phyloP scores from a whole-genome alignment of 2,113 vertebrate species.

The Carassius auratus region DNA sequence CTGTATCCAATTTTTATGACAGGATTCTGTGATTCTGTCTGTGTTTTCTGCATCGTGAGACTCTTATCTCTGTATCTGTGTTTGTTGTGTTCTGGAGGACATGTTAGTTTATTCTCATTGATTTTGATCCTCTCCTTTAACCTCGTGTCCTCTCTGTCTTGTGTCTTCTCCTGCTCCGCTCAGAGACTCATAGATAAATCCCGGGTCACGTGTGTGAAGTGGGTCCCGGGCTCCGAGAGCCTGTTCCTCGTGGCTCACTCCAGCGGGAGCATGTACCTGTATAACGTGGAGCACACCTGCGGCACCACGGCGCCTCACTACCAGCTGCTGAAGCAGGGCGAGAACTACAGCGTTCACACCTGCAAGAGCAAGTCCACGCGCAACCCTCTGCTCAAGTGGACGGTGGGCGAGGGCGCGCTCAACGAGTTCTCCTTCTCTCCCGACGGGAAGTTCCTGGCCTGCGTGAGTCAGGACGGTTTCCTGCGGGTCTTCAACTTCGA shows the following conservation, averaged over 20 bases:
- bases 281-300: slow-evolving; percentile 97
- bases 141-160: no score
- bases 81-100: no score
- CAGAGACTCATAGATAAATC: slow-evolving; percentile 99
- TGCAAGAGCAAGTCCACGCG: slow-evolving; percentile 95
- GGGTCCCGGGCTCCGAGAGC: slow-evolving; percentile 98
- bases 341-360: slow-evolving; percentile 95
- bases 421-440: slow-evolving; percentile 98
- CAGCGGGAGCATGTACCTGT: slow-evolving; percentile 96
- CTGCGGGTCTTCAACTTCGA: slow-evolving; percentile 97
- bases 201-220: slow-evolving; percentile 96
- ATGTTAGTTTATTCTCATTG: no score
- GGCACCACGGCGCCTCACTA: slow-evolving; percentile 96
- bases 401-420: slow-evolving; percentile 94
- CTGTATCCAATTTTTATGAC: no score
- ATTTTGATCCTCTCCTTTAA: no score
- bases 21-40: no score
- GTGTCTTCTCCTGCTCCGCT: slow-evolving; percentile 11
- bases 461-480: slow-evolving; percentile 96
- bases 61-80: no score
- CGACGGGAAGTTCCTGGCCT: slow-evolving; percentile 95
- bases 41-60: no score
- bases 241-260: slow-evolving; percentile 98
- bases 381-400: slow-evolving; percentile 97
- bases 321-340: slow-evolving; percentile 97